Evolutionary conservation across 2,797 vertebrate genomes (phyloP), one percentile per base, ranked within the genome.

Genomic region (Falco biarmicus): DNA sequence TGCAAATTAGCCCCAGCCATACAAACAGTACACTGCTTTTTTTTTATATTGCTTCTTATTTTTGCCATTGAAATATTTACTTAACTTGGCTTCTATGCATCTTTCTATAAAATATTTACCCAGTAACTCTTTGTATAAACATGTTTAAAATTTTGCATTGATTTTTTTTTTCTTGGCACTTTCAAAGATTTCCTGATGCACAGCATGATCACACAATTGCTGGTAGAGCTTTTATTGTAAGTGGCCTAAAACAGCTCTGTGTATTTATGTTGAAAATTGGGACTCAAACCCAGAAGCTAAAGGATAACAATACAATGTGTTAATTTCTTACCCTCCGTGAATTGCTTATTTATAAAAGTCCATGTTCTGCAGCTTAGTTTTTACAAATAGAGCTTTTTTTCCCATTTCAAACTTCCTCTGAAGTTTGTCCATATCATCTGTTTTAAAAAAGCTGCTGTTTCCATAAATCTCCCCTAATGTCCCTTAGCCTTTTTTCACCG

Each of bases 211-310:
- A 34, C 66, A 66, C 75, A 90, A 50, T 95, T 93, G 74, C 89
- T 96, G 71, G 51, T 79, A 66, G 60, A 80, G 63, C 64, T 89
- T 92, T 90, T 83, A 56, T 92, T 93, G 20, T 93, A 90, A 93
- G 78, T 77, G 75, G 79, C 66, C 39, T 7, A 70, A 93, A 96
- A 59, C 54, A 93, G 13, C 48, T 73, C 66, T 26, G 15, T 84
- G 51, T 68, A 45, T 95, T 94, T 94, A 73, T 87, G 86, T 82
- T 94, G 81, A 94, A 82, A 91, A 95, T 91, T 50, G 91, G 56
- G 56, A 87, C 75, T 91, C 51, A 88, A 70, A 86, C 41, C 32
- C 73, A 83, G 83, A 95, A 90, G 70, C 83, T 90, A 56, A 80
- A 94, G 86, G 48, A 50, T 93, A 83, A 77, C 86, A 93, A 74